phyloP scores from a whole-genome alignment of 2,113 vertebrate species.

The Mustela lutreola region DNA sequence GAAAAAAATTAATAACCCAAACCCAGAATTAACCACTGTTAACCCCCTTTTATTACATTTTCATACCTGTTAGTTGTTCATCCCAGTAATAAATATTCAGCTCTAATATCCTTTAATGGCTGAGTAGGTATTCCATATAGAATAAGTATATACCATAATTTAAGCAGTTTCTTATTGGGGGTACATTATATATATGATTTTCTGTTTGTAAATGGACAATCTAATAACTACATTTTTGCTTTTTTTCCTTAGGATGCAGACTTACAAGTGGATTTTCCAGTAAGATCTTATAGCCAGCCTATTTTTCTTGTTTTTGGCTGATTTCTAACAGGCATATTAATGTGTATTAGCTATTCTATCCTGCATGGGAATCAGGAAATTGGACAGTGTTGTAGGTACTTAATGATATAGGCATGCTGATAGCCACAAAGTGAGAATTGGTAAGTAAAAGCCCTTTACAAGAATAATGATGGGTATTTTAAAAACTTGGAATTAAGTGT shows the following conservation, averaged over 20 bases:
- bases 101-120: constrained; percentile 31
- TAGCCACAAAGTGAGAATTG: constrained; percentile 1
- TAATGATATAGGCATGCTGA: not conserved
- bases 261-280: constrained; percentile 37
- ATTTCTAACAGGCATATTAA: constrained; percentile 15
- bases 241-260: constrained; percentile 34
- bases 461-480: constrained; percentile 27
- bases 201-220: constrained; percentile 12
- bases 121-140: not conserved
- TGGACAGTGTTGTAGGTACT: not conserved
- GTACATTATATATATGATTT: constrained; percentile 10
- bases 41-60: not conserved
- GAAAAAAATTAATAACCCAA: constrained; percentile 7
- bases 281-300: not conserved
- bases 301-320: constrained; percentile 35
- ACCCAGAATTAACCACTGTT: not conserved
- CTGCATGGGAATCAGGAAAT: constrained; percentile 6
- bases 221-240: constrained; percentile 39
- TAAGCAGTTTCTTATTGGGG: constrained; percentile 30
- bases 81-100: not conserved
- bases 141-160: not conserved
- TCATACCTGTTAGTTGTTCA: not conserved
- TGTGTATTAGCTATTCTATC: not conserved
- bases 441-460: constrained; percentile 6
- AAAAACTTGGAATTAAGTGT: constrained; percentile 33